These are phyloP conservation scores for Lutjanus erythropterus DNA, from an alignment of 2,113 vertebrate species.

Conservation along the genomic window DNA sequence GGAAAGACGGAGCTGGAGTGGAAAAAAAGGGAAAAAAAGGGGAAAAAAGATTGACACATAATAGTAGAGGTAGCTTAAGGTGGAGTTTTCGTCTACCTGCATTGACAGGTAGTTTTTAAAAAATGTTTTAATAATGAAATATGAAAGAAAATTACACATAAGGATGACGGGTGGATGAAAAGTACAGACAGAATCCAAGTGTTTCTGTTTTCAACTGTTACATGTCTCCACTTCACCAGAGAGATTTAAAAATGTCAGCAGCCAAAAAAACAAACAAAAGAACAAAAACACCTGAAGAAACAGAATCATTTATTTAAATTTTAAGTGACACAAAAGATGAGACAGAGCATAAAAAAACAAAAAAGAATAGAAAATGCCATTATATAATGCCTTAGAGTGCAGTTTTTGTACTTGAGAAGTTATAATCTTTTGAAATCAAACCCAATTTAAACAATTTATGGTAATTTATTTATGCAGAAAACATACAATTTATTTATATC, in stretches of 20 bases:
- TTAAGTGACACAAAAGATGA: neutral
- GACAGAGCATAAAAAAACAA: neutral
- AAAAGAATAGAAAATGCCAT: neutral
- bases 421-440: neutral
- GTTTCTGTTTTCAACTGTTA: neutral
- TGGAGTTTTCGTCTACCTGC: neutral
- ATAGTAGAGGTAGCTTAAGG: neutral
- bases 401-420: too few species aligned
- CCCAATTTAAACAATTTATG: neutral
- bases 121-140: neutral
- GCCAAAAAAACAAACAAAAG: neutral
- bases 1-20: neutral
- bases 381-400: neutral
- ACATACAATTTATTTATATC: too few species aligned
- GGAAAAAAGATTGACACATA: neutral
- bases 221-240: neutral
- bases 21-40: neutral
- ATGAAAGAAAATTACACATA: neutral
- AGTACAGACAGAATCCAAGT: neutral
- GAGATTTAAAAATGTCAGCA: neutral
- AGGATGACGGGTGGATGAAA: neutral
- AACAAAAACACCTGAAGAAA: neutral
- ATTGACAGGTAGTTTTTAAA: neutral
- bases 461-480: neutral
- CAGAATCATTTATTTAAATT: neutral